Evolutionary conservation across 2,888 invertebrate species (phyloP), one percentile per base, ranked within the genome.

Genomic region (Eristalis tenax): DNA sequence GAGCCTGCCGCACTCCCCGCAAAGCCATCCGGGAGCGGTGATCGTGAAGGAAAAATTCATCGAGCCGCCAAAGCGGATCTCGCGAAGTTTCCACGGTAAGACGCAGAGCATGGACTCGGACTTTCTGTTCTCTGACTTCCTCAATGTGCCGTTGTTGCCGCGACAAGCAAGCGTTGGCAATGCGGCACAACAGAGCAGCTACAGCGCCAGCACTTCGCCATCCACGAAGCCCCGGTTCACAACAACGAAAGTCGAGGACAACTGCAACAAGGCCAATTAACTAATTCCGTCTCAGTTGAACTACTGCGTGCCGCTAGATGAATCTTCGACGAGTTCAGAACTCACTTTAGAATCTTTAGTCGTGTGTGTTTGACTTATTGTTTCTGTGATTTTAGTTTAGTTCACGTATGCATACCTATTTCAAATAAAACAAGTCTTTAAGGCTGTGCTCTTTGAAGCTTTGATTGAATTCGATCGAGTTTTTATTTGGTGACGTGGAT

Each of bases 41-140:
- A 90, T 94, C 32, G 92, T 94, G 1, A 94, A 93, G 90, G 94
- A 94, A 90, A 92, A 92, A 75, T 94, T 92, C 88, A 94, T 94
- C 40, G 94, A 94, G 89, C 93, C 94, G 3, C 93, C 94, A 1
- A 93, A 94, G 83, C 92, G 94, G 32, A 91, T 94, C 69, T 93
- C 94, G 1, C 94, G 93, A 85, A 94, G 90, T 77, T 92, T 92
- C 87, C 91, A 92, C 40, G 91, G 90, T 59, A 92, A 93, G 83
- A 92, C 93, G 0, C 92, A 92, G 76, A 92, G 92, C 28, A 92
- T 92, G 91, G 92, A 92, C 79, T 91, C 91, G 0, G 92, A 92
- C 68, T 91, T 92, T 83, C 87, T 92, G 22, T 91, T 90, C 59
- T 91, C 92, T 69, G 92, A 92, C 83, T 92, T 91, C 82, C 84